Evolutionary conservation across 2,797 vertebrate genomes (phyloP), one percentile per base, ranked within the genome.

Genomic region (Hapalemur alaotrensis): DNA sequence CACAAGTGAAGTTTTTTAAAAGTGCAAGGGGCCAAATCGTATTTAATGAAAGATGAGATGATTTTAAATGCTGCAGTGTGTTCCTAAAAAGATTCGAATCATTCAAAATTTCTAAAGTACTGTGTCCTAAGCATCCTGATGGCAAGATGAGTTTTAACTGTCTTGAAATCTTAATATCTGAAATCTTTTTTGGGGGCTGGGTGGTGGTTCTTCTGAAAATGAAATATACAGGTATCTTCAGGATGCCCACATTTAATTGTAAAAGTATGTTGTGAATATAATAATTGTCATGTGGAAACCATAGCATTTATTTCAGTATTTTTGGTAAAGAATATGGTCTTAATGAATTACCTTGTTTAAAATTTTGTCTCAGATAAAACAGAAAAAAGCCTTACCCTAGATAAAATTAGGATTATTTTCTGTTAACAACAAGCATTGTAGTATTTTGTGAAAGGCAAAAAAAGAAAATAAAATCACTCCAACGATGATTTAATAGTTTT

Each of bases 11-110:
- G 11, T 54, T 95, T 95, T 86, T 82, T 79, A 96, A 97, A 83
- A 97, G 50, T 69, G 97, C 28, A 95, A 78, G 92, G 73, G 86
- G 11, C 3, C 97, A 97, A 97, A 96, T 35, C 1, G 14, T 80
- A 89, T 94, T 97, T 97, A 97, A 98, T 97, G 98, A 98, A 95
- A 48, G 52, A 94, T 78, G 96, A 87, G 85, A 94, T 75, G 76
- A 96, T 91, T 98, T 98, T 93, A 98, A 98, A 89, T 84, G 18
- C 38, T 81, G 92, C 52, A 95, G 88, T 95, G 25, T 84, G 20
- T 59, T 97, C 90, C 72, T 96, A 84, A 97, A 98, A 98, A 25
- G 92, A 69, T 50, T 88, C 48, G 32, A 90, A 91, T 93, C 48
- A 95, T 97, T 98, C 89, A 22, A 85, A 48, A 94, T 97, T 89